Evolutionary conservation across 2,888 invertebrate genomes (phyloP).

Genomic region (Drosophila incognita): DNA sequence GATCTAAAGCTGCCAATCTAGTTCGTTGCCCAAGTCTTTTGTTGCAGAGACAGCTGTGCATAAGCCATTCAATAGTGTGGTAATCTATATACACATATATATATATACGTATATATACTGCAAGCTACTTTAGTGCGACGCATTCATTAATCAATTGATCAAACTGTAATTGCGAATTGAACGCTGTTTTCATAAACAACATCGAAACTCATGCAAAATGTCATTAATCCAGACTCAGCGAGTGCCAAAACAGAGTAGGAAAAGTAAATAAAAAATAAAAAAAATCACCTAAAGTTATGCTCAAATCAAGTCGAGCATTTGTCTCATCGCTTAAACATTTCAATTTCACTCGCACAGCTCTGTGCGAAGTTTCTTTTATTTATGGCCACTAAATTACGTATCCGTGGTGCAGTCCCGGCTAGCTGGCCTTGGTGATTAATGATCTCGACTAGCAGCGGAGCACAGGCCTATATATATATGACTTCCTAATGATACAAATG

Average conservation of each 20-base stretch:
- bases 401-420: slow-evolving; percentile 58
- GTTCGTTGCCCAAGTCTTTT: slow-evolving; percentile 77
- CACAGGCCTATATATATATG: slow-evolving; percentile 24
- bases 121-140: slow-evolving; percentile 35
- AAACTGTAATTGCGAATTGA: slow-evolving; percentile 72
- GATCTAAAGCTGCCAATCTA: slow-evolving; percentile 9
- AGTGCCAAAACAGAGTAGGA: slow-evolving; percentile 49
- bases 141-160: slow-evolving; percentile 62
- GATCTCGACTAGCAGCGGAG: slow-evolving; percentile 59
- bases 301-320: slow-evolving; percentile 76
- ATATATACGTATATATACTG: slow-evolving; percentile 9
- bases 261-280: slow-evolving; percentile 8
- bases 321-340: slow-evolving; percentile 81
- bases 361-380: slow-evolving; percentile 72
- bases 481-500: slow-evolving; percentile 63
- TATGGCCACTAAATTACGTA: slow-evolving; percentile 79
- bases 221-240: slow-evolving; percentile 68
- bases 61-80: slow-evolving; percentile 31
- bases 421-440: slow-evolving; percentile 69
- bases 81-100: background rate
- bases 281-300: slow-evolving; percentile 35
- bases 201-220: slow-evolving; percentile 73
- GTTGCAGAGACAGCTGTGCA: slow-evolving; percentile 46
- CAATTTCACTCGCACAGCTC: slow-evolving; percentile 70
- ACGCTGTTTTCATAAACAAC: slow-evolving; percentile 79